Evolutionary conservation across 2,888 invertebrate species (phyloP).

Genomic region (Drosophila recens): DNA sequence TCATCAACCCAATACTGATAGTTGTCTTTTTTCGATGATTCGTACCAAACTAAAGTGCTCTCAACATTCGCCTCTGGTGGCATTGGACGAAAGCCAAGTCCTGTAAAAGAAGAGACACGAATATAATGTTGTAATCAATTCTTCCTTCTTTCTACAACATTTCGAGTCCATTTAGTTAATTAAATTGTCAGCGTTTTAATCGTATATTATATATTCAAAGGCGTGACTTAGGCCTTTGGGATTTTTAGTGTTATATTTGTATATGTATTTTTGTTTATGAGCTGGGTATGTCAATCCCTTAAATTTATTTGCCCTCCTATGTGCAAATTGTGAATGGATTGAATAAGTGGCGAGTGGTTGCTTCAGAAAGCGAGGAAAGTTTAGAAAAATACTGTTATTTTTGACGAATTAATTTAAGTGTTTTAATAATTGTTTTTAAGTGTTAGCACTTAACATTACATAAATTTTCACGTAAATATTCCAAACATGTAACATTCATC

Average conservation of each 20-base stretch:
- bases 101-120: conserved; percentile 85
- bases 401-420: too few relatives aligned
- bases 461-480: too few relatives aligned
- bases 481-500: too few relatives aligned
- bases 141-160: background rate
- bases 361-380: background rate
- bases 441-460: too few relatives aligned
- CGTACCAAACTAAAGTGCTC: conserved; percentile 98
- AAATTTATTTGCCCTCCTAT: too few relatives aligned
- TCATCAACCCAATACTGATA: conserved; percentile 92
- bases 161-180: conserved; percentile 13
- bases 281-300: background rate
- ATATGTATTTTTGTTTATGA: background rate
- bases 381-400: background rate
- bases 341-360: background rate
- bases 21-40: conserved; percentile 87
- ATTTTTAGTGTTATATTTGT: background rate
- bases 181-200: conserved; percentile 4
- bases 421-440: too few relatives aligned
- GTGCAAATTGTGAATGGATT: background rate
- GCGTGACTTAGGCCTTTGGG: conserved; percentile 2
- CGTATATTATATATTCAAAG: conserved; percentile 2
- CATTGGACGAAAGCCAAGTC: conserved; percentile 98
- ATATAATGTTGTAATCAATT: background rate
- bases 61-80: conserved; percentile 96